Conservation (phyloP, 2,888 invertebrate genomes). For the Agrotis ipsilon region DNA sequence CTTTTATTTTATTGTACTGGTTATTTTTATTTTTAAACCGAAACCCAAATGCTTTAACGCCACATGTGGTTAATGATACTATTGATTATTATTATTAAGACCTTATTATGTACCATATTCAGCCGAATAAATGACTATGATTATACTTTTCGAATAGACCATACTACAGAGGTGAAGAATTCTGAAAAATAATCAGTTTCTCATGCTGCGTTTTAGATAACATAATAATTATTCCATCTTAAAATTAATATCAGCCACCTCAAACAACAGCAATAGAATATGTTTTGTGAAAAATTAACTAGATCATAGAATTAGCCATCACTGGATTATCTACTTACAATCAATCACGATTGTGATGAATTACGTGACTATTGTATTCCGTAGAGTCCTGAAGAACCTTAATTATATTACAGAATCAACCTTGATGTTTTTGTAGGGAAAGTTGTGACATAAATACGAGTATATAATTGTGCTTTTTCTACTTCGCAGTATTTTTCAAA, state of each 20-base stretch:
- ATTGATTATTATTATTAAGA: too few relatives aligned
- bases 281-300: neutral
- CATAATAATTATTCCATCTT: neutral
- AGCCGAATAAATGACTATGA: too few relatives aligned
- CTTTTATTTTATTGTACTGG: too few relatives aligned
- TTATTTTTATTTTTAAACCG: too few relatives aligned
- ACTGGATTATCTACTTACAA: constrained; percentile 1
- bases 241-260: neutral
- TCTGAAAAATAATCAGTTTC: neutral
- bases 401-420: constrained; percentile 38
- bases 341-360: constrained; percentile 13
- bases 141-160: neutral
- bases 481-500: too few relatives aligned
- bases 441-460: neutral
- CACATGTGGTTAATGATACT: too few relatives aligned
- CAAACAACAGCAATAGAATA: neutral
- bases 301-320: neutral
- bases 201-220: neutral
- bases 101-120: too few relatives aligned
- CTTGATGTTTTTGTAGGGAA: constrained; percentile 25
- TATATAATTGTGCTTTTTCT: neutral
- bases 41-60: too few relatives aligned
- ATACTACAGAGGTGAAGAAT: neutral
- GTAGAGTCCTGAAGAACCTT: neutral
- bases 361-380: constrained; percentile 3